Evolutionary conservation across 2,797 vertebrate genomes (phyloP).

Genomic region (Valencia hispanica): DNA sequence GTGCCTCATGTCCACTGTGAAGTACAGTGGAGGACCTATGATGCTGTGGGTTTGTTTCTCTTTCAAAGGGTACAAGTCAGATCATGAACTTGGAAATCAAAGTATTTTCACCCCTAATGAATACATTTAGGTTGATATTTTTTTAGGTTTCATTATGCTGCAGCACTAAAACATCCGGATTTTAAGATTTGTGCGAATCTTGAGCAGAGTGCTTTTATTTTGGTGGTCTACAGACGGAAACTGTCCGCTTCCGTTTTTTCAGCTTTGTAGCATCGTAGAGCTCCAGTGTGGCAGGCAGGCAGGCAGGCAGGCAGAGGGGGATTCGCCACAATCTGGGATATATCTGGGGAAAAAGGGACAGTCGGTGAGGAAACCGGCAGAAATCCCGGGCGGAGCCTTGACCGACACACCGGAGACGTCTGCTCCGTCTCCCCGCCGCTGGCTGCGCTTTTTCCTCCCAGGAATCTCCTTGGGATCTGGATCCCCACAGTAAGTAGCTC

Average conservation of each 20-base stretch:
- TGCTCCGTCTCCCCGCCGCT: slow-evolving; percentile 16
- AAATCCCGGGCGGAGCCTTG: slow-evolving; percentile 25
- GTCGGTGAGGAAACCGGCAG: slow-evolving; percentile 51
- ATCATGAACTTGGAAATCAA: neutral
- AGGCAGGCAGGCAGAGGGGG: slow-evolving; percentile 31
- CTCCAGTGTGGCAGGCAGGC: slow-evolving; percentile 50
- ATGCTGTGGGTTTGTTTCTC: neutral
- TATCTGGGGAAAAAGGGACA: slow-evolving; percentile 50
- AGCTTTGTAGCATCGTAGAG: slow-evolving; percentile 27
- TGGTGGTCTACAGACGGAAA: slow-evolving; percentile 46
- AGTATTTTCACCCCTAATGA: neutral
- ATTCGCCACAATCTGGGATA: slow-evolving; percentile 55
- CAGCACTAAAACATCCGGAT: neutral
- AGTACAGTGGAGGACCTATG: neutral
- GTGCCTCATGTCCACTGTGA: neutral
- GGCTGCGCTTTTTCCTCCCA: slow-evolving; percentile 35
- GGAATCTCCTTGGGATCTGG: slow-evolving; percentile 23
- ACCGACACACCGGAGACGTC: slow-evolving; percentile 11
- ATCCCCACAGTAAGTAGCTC: slow-evolving; percentile 63
- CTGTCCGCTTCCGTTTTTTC: neutral
- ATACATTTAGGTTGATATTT: neutral
- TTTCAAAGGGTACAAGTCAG: neutral
- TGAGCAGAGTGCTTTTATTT: slow-evolving; percentile 31
- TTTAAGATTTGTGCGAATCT: neutral
- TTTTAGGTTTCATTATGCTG: neutral